Base-by-base conservation (phyloP, 2,888 invertebrate genomes). In the Liodrosophila aerea region DNA sequence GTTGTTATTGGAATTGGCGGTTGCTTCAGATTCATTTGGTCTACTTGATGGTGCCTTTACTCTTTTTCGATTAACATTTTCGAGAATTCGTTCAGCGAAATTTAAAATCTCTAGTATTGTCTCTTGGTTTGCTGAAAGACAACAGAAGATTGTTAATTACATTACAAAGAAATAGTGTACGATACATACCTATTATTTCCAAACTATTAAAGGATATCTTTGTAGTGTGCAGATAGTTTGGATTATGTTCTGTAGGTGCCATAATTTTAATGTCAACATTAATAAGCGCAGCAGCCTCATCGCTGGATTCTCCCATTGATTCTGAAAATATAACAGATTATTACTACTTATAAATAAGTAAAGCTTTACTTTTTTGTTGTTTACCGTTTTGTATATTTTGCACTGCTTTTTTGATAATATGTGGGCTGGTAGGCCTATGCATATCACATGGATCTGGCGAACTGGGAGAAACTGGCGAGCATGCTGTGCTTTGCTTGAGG, bases 131-230 rank as follows among this genome's bases (percentile, higher is more conserved):
- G 97, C 97, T 96, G 88, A 1, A 30, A 36, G 12, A 34, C 8
- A 39, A 37, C 9, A 36, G 36, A 36, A n/a, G 2, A 11, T n/a
- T 7, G 9, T 7, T 5, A 44, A 22, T 27, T 12, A 27, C 7
- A 8, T 22, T 41, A 16, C 16, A 7, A 1, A n/a, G 22, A 4
- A 13, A 9, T 9, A 34, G 16, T 37, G 4, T 7, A 1, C 27
- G 9, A 12, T 16, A 30, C 91, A 91, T 87, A 95, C 96, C 97
- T 67, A 98, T 98, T 51, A 98, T 95, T 89, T 98, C 98, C 72
- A 98, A 91, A 89, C 96, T 98, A 87, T 98, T 98, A 87, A 98
- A 98, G 75, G 97, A 94, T 76, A 98, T 95, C 83, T 95, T 96
- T 0, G 96, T 95, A 43, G 97, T 93, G 76, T 95, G 93, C 39